These are phyloP conservation scores for Oryzaephilus surinamensis DNA, from an alignment of 1,140 invertebrate species.

Conservation along the genomic window DNA sequence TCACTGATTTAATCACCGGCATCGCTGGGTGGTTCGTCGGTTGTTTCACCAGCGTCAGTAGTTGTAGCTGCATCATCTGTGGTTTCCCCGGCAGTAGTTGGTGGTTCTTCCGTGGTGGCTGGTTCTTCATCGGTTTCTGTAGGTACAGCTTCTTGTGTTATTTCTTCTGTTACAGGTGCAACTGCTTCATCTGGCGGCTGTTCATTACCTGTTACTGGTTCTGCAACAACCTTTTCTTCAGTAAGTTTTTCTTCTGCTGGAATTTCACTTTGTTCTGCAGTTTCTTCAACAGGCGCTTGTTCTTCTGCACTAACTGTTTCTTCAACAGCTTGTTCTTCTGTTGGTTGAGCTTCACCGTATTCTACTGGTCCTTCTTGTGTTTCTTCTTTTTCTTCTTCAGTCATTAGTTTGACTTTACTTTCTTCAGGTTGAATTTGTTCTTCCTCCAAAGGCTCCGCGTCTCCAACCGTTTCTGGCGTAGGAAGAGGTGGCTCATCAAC, in stretches of 20 bases:
- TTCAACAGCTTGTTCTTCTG: constrained; percentile 1
- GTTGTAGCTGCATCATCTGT: too few relatives aligned
- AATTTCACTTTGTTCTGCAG: not conserved
- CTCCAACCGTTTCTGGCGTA: constrained; percentile 5
- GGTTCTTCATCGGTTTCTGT: constrained; percentile 6
- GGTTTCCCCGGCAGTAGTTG: too few relatives aligned
- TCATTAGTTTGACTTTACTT: not conserved
- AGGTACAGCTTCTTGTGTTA: constrained; percentile 8
- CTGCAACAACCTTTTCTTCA: not conserved
- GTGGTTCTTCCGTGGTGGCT: constrained; percentile 7
- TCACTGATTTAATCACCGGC: too few relatives aligned
- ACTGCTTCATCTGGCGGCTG: constrained; percentile 2
- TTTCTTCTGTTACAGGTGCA: constrained; percentile 6
- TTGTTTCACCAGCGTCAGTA: too few relatives aligned
- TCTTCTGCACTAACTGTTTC: constrained; percentile 3
- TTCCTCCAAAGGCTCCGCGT: constrained; percentile 6
- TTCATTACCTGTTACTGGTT: not conserved
- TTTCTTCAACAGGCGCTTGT: constrained; percentile 6
- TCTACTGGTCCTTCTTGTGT: constrained; percentile 1
- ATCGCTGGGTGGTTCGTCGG: too few relatives aligned
- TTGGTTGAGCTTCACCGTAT: constrained; percentile 3
- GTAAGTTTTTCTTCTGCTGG: not conserved
- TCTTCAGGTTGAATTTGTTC: constrained; percentile 3
- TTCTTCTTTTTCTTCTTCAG: constrained; percentile 10
- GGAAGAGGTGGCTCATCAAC: constrained; percentile 8